Percentiles rank a stretch among this genome's conserved stretches.
Conservation (phyloP, 2,113 vertebrate genomes). For the Acrocephalus arundinaceus region DNA sequence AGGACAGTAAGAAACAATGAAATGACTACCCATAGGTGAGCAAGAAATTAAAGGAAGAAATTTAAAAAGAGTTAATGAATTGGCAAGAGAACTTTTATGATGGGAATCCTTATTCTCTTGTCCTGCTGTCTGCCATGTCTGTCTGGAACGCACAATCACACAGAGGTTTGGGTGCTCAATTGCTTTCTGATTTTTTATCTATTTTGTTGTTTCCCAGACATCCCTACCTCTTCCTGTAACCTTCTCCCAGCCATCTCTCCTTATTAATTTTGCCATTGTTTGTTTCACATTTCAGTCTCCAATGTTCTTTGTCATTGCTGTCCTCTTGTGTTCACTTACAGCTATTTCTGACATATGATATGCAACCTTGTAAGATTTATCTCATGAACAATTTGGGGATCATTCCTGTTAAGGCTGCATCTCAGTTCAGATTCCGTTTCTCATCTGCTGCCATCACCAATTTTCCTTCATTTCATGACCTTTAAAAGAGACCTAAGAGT, state of each 20-base stretch:
- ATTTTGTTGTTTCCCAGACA: neutral
- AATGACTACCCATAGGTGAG: neutral
- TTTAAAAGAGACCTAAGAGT: neutral
- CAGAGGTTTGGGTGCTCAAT: neutral
- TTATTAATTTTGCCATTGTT: neutral
- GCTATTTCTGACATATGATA: neutral
- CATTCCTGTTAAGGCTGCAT: neutral
- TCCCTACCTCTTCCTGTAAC: neutral
- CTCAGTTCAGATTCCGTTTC: neutral
- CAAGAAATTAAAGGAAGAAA: neutral
- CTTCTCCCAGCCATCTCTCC: neutral
- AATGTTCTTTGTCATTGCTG: neutral
- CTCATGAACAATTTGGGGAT: neutral
- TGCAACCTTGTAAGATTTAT: neutral
- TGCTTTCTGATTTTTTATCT: neutral
- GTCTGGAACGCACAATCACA: neutral
- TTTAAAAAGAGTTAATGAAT: neutral
- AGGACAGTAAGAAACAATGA: neutral
- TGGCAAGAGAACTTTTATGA: neutral
- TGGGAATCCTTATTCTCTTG: neutral
- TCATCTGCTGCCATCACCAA: neutral
- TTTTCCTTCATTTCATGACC: neutral
- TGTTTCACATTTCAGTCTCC: neutral
- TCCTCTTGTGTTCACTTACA: neutral
- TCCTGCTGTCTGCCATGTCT: neutral